Evolutionary conservation across 2,888 invertebrate genomes (phyloP).

Genomic region (Yponomeuta cagnagella): DNA sequence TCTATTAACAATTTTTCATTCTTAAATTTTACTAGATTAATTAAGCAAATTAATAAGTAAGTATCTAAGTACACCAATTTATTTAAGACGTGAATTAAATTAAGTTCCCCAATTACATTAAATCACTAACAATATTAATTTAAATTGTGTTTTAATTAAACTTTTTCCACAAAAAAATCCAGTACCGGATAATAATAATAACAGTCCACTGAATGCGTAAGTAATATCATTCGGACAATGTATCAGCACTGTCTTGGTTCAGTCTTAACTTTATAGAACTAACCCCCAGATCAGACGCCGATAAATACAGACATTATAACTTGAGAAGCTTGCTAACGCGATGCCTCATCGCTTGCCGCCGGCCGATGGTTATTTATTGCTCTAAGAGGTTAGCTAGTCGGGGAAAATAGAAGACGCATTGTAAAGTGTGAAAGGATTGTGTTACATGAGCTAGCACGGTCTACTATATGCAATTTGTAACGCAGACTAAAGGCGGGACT

Average conservation of each 20-base stretch:
- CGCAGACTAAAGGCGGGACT: not conserved
- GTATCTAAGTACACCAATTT: too few relatives aligned
- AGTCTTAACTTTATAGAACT: not conserved
- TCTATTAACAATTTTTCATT: too few relatives aligned
- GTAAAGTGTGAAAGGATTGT: not conserved
- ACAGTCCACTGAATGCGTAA: not conserved
- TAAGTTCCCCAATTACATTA: too few relatives aligned
- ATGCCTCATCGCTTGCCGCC: slow-evolving; percentile 5
- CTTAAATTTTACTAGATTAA: too few relatives aligned
- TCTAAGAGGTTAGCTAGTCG: slow-evolving; percentile 2
- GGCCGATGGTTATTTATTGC: slow-evolving; percentile 10
- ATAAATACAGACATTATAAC: slow-evolving; percentile 10
- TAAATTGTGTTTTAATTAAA: too few relatives aligned
- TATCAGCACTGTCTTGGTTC: not conserved
- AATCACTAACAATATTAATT: too few relatives aligned
- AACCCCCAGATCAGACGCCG: not conserved
- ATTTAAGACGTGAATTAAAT: too few relatives aligned
- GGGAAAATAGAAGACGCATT: not conserved
- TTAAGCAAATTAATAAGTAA: too few relatives aligned
- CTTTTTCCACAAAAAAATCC: too few relatives aligned
- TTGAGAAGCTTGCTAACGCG: slow-evolving; percentile 4
- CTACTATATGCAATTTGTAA: not conserved
- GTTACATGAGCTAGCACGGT: not conserved
- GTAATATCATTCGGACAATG: not conserved
- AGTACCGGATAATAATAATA: too few relatives aligned